Evolutionary conservation across 2,797 vertebrate species (phyloP), one percentile per base, ranked within the genome.

Genomic region (Philypnodon macrostomus): DNA sequence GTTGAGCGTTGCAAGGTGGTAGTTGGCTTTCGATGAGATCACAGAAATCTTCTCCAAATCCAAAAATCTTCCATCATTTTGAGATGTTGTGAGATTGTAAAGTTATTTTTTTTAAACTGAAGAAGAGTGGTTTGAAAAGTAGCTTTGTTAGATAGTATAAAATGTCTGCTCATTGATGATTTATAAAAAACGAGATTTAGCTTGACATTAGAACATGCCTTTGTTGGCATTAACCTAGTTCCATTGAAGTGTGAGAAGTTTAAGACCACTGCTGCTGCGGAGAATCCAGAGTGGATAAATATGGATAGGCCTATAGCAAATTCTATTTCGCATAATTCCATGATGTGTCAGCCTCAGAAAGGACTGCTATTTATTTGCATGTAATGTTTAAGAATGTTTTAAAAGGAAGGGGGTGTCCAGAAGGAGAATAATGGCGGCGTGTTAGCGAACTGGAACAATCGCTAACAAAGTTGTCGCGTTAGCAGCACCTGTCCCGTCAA

Each of bases 101-200:
- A n/a, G n/a, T n/a, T n/a, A n/a, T n/a, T n/a, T n/a, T n/a, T n/a
- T n/a, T n/a, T n/a, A n/a, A n/a, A n/a, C n/a, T n/a, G n/a, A n/a
- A n/a, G n/a, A n/a, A n/a, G n/a, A n/a, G n/a, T n/a, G n/a, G n/a
- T n/a, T n/a, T n/a, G n/a, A n/a, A n/a, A n/a, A n/a, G n/a, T n/a
- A n/a, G n/a, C n/a, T n/a, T n/a, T n/a, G n/a, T n/a, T n/a, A n/a
- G n/a, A n/a, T n/a, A n/a, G n/a, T n/a, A n/a, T n/a, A n/a, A 81
- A 76, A 15, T 5, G 67, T 76, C 54, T 57, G 75, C 90, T 87
- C 90, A 88, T 87, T 86, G 85, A 85, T 88, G 83, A 89, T 90
- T 88, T 84, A 83, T 89, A 89, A 90, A 87, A 85, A 88, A 80
- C 83, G n/a, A 83, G 77, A 87, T 90, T 89, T 86, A 88, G 84